These are phyloP conservation scores for Xenopus laevis DNA, from an alignment of 2,113 vertebrate genomes.

Conservation along the genomic window DNA sequence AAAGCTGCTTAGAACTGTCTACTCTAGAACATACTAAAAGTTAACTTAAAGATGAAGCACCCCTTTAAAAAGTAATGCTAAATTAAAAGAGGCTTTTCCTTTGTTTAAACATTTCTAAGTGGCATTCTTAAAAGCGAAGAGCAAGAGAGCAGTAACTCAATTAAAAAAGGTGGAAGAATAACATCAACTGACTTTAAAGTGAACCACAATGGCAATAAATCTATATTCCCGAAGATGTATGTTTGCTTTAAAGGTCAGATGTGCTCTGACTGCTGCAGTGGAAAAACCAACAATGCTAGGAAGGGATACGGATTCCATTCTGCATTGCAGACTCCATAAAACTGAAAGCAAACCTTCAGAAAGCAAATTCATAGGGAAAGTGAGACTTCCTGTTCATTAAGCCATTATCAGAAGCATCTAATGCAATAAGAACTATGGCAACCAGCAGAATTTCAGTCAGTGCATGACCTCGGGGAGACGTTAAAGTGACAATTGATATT, in stretches of 20 bases:
- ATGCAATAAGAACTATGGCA: constrained; percentile 10
- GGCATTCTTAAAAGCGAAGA: too few relatives aligned
- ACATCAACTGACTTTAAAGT: background rate
- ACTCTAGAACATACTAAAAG: too few relatives aligned
- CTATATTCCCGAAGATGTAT: background rate
- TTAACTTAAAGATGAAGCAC: too few relatives aligned
- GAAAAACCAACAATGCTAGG: constrained; percentile 6
- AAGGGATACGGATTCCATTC: constrained; percentile 19
- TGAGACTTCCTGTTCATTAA: constrained; percentile 23
- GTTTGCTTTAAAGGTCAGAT: constrained; percentile 13
- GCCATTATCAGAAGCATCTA: constrained; percentile 20
- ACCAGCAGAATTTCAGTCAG: constrained; percentile 26
- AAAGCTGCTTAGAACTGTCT: too few relatives aligned
- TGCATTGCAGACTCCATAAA: background rate
- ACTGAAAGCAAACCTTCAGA: constrained; percentile 14
- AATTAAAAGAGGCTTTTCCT: too few relatives aligned
- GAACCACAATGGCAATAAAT: background rate
- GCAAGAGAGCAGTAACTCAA: background rate
- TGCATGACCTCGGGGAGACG: constrained; percentile 25
- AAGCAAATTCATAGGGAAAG: constrained; percentile 15
- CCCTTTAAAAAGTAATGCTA: too few relatives aligned
- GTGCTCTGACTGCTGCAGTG: background rate
- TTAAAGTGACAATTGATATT: constrained; percentile 33
- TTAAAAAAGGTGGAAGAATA: constrained; percentile 9
- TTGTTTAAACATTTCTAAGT: too few relatives aligned